Evolutionary conservation across 1,140 invertebrate genomes (phyloP).

Genomic region (Orius laevigatus): DNA sequence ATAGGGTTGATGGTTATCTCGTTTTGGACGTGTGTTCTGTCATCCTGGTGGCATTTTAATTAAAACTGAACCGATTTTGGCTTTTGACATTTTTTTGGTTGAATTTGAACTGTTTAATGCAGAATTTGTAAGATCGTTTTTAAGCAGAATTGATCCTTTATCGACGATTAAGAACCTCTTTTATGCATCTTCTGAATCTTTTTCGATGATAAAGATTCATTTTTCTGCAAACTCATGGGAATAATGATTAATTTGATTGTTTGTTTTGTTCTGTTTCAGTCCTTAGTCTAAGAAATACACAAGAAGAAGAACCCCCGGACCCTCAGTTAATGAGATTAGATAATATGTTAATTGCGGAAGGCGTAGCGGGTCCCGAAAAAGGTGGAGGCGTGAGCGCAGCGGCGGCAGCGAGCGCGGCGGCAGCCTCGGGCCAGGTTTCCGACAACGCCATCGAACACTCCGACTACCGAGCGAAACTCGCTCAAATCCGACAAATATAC

Average conservation of each 20-base stretch:
- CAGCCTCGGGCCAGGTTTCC: slow-evolving; percentile 53
- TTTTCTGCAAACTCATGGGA: too few relatives aligned
- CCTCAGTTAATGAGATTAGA: slow-evolving; percentile 97
- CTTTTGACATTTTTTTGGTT: too few relatives aligned
- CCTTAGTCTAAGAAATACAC: slow-evolving; percentile 84
- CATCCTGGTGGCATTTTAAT: too few relatives aligned
- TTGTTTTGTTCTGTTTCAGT: slow-evolving; percentile 42
- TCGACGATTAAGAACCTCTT: too few relatives aligned
- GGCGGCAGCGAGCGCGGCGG: slow-evolving; percentile 76
- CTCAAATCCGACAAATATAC: slow-evolving; percentile 98
- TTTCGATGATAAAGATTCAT: too few relatives aligned
- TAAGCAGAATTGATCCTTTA: too few relatives aligned
- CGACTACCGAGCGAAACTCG: slow-evolving; percentile 95
- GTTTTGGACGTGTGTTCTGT: too few relatives aligned
- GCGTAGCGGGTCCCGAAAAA: slow-evolving; percentile 95
- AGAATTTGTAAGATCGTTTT: too few relatives aligned
- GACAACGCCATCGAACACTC: slow-evolving; percentile 98
- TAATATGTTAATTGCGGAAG: slow-evolving; percentile 99
- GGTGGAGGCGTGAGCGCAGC: slow-evolving; percentile 83
- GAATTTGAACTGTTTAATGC: too few relatives aligned
- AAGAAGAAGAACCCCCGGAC: slow-evolving; percentile 97
- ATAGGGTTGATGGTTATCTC: too few relatives aligned
- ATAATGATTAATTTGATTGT: neutral
- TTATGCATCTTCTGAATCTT: too few relatives aligned
- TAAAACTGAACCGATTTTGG: too few relatives aligned